Evolutionary conservation across 2,797 vertebrate species (phyloP).

Genomic region (Xenentodon cancila): DNA sequence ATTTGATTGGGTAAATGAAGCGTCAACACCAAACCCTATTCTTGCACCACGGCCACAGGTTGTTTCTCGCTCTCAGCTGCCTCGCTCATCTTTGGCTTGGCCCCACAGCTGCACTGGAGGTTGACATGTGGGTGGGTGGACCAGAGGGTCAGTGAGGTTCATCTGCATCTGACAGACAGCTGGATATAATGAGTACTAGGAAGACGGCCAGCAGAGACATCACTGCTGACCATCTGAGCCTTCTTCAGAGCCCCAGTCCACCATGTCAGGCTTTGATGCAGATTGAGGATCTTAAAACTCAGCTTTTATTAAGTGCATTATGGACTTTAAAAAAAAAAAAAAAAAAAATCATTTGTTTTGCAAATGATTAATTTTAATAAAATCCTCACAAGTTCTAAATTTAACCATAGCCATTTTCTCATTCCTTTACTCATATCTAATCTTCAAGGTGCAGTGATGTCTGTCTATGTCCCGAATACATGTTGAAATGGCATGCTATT

Average conservation of each 20-base stretch:
- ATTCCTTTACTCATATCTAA: background rate
- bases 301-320: background rate
- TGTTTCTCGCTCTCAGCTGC: conserved; percentile 14
- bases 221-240: conserved; percentile 50
- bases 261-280: conserved; percentile 1
- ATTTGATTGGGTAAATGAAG: background rate
- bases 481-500: conserved; percentile 37
- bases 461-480: conserved; percentile 19
- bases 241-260: conserved; percentile 9
- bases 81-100: conserved; percentile 21
- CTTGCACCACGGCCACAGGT: background rate
- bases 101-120: conserved; percentile 18
- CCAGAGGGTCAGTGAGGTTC: conserved; percentile 24
- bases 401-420: background rate
- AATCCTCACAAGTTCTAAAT: background rate
- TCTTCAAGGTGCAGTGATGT: background rate
- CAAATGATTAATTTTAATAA: no score
- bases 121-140: conserved; percentile 40
- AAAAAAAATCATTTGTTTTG: background rate
- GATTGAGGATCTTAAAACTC: conserved; percentile 23
- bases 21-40: background rate
- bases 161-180: conserved; percentile 29
- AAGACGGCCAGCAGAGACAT: conserved; percentile 30
- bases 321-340: background rate
- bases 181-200: conserved; percentile 30